These are phyloP conservation scores for Podilymbus podiceps DNA, from an alignment of 2,113 vertebrate species.

Conservation along the genomic window DNA sequence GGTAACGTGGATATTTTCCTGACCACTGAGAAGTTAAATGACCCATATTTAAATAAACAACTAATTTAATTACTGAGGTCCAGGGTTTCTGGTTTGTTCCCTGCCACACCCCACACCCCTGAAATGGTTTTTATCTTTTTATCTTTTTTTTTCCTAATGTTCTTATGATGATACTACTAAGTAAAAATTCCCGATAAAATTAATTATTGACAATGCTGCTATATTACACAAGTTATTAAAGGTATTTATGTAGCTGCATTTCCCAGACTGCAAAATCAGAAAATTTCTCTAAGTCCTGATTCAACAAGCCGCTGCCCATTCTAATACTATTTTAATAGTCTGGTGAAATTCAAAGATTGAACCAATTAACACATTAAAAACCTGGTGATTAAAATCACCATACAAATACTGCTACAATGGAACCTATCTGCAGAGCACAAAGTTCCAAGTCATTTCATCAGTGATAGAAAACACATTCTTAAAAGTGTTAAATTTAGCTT, in stretches of 20 bases:
- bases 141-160: too few relatives aligned
- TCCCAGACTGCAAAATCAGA: not conserved
- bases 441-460: not conserved
- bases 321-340: not conserved
- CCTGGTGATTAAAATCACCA: not conserved
- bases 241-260: not conserved
- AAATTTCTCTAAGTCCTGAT: not conserved
- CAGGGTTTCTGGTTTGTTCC: not conserved
- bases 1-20: conserved; percentile 32
- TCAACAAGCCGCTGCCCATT: not conserved
- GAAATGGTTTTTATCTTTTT: not conserved
- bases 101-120: fast-evolving
- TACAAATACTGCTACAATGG: not conserved
- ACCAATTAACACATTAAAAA: not conserved
- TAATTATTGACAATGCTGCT: not conserved
- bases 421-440: not conserved
- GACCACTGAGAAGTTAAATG: conserved; percentile 58
- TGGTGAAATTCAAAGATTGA: not conserved
- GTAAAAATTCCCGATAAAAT: not conserved
- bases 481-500: not conserved
- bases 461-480: not conserved
- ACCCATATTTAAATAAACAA: conserved; percentile 43
- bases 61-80: not conserved
- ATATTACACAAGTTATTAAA: not conserved
- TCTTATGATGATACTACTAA: not conserved